These are phyloP conservation scores for Ancistrus triradiatus DNA, from an alignment of 2,113 vertebrate genomes.

Conservation along the genomic window DNA sequence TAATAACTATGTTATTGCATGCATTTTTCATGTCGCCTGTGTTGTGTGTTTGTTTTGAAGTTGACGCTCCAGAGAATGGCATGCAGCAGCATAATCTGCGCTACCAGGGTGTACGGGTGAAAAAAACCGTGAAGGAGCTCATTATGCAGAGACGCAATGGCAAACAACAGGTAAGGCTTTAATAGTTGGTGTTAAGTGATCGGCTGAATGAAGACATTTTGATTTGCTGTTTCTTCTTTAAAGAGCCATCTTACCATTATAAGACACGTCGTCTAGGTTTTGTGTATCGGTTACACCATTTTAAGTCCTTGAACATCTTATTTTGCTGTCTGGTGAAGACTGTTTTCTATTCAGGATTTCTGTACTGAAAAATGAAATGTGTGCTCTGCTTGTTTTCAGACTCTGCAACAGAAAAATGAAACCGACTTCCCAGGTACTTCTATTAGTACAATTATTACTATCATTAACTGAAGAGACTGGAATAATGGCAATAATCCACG, in stretches of 20 bases:
- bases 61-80: neutral
- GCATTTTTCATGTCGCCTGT: neutral
- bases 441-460: neutral
- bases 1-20: neutral
- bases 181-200: neutral
- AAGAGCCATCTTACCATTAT: too few relatives aligned
- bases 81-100: neutral
- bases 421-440: conserved; percentile 36
- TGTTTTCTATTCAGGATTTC: too few relatives aligned
- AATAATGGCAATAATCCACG: neutral
- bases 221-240: too few relatives aligned
- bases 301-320: too few relatives aligned
- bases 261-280: too few relatives aligned
- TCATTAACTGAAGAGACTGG: neutral
- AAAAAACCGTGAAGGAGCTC: conserved; percentile 58
- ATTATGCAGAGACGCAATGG: conserved; percentile 46
- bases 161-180: conserved; percentile 8
- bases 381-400: neutral
- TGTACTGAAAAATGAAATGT: neutral
- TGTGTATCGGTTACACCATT: too few relatives aligned
- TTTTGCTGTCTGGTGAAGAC: too few relatives aligned
- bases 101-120: conserved; percentile 33
- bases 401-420: conserved; percentile 2
- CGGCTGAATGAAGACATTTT: neutral
- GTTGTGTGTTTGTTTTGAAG: neutral